These are phyloP conservation scores for Nudaria mundana DNA, from an alignment of 2,888 invertebrate genomes.

Conservation along the genomic window DNA sequence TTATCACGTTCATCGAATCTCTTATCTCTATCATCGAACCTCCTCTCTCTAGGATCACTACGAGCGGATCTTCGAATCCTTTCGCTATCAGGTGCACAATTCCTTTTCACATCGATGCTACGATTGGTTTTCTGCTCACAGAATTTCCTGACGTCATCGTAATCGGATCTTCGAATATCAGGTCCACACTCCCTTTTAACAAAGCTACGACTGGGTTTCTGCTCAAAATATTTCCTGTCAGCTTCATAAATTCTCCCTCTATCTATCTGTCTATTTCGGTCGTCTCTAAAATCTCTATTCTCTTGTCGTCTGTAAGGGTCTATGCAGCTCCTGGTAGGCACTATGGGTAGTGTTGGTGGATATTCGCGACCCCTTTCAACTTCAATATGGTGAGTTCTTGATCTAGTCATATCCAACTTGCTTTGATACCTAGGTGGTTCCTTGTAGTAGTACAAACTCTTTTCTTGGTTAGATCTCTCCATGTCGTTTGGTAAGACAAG, in stretches of 20 bases:
- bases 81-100: conserved; percentile 51
- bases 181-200: too few relatives aligned
- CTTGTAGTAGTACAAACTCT: conserved; percentile 40
- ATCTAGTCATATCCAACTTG: conserved; percentile 46
- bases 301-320: conserved; percentile 39
- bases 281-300: conserved; percentile 43
- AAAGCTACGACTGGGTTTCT: conserved; percentile 63
- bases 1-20: conserved; percentile 43
- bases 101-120: conserved; percentile 58
- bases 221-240: conserved; percentile 49
- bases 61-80: conserved; percentile 46
- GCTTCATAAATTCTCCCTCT: conserved; percentile 40
- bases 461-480: conserved; percentile 36
- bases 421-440: conserved; percentile 43
- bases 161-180: too few relatives aligned
- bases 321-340: conserved; percentile 45
- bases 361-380: conserved; percentile 45
- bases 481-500: conserved; percentile 20
- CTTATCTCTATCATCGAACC: conserved; percentile 43
- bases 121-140: conserved; percentile 61
- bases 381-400: conserved; percentile 35
- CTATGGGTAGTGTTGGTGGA: conserved; percentile 27
- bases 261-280: conserved; percentile 35
- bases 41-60: conserved; percentile 44
- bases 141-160: conserved; percentile 45